These are phyloP conservation scores for Parazoanthus swiftii DNA, from an alignment of 92 coral and sea anemone species.

Conservation along the genomic window DNA sequence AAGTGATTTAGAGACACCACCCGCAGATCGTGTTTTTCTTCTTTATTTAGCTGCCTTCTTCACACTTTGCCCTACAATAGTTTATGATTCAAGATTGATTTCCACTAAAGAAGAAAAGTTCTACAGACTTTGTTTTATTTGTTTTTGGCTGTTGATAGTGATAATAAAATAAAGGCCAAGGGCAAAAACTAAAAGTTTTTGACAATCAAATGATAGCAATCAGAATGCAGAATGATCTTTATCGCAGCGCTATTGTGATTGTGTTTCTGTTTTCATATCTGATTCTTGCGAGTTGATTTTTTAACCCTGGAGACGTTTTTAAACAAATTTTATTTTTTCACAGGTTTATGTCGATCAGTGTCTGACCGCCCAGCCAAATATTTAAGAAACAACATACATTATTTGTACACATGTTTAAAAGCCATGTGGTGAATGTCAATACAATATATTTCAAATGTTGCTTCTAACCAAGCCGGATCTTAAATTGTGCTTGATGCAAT, in stretches of 20 bases:
- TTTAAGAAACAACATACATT: too few species aligned
- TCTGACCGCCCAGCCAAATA: too few species aligned
- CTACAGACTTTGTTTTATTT: neutral
- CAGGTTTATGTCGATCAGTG: too few species aligned
- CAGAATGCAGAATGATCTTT: neutral
- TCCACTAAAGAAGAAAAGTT: too few species aligned
- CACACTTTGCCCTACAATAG: neutral
- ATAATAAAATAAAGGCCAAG: neutral
- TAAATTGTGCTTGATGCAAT: neutral
- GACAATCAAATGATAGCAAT: neutral
- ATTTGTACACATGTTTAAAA: neutral
- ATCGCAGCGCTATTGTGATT: neutral
- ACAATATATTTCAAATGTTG: constrained; percentile 5
- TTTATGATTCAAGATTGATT: neutral
- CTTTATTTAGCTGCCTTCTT: neutral
- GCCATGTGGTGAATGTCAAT: neutral
- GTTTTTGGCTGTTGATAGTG: neutral
- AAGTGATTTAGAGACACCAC: neutral
- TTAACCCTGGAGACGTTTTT: neutral
- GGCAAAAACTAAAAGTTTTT: neutral
- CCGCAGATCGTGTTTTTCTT: neutral
- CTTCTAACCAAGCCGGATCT: constrained; percentile 12
- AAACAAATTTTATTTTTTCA: too few species aligned
- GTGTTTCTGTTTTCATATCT: neutral
- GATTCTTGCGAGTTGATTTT: neutral